A percentile compares a stretch with the other conserved stretches of the same genome.
phyloP scores from a whole-genome alignment of 2,113 vertebrate species.

The Apistogramma diplotaenia region DNA sequence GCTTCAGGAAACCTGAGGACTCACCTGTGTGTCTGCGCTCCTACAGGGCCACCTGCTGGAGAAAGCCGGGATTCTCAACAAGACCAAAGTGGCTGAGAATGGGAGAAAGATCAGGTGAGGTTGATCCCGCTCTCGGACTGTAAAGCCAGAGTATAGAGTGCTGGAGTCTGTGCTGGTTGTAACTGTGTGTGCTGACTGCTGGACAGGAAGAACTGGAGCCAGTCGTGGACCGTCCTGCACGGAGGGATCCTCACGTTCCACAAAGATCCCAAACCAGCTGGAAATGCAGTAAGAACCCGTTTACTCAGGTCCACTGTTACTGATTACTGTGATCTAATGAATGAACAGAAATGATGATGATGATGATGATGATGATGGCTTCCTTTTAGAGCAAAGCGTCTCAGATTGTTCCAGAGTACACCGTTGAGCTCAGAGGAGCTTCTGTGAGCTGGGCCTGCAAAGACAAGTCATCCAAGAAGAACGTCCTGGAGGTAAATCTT shows the following conservation, averaged over 20 bases:
- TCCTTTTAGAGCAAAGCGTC: constrained; percentile 79
- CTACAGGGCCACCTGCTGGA: constrained; percentile 79
- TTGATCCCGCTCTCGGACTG: no score
- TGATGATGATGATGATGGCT: background rate
- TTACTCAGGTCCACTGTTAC: no score
- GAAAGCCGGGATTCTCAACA: constrained; percentile 89
- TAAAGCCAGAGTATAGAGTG: no score
- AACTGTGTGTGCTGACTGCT: background rate
- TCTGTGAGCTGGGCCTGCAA: constrained; percentile 81
- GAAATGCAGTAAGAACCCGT: constrained; percentile 36
- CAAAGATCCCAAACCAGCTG: constrained; percentile 58
- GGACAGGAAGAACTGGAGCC: constrained; percentile 70
- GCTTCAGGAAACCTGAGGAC: background rate
- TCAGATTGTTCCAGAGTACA: constrained; percentile 86
- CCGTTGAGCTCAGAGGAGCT: constrained; percentile 84
- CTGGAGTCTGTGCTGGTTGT: background rate
- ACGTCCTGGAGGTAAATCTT: constrained; percentile 83
- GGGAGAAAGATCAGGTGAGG: constrained; percentile 89
- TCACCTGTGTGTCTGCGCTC: constrained; percentile 4
- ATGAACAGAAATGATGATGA: no score
- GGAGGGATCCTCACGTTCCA: constrained; percentile 70
- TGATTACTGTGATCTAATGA: no score
- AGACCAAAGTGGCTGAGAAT: constrained; percentile 85
- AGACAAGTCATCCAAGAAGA: constrained; percentile 95
- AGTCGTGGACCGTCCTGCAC: constrained; percentile 69